These are phyloP conservation scores for Chloroclysta siterata DNA, from an alignment of 2,888 invertebrate species.

Conservation along the genomic window DNA sequence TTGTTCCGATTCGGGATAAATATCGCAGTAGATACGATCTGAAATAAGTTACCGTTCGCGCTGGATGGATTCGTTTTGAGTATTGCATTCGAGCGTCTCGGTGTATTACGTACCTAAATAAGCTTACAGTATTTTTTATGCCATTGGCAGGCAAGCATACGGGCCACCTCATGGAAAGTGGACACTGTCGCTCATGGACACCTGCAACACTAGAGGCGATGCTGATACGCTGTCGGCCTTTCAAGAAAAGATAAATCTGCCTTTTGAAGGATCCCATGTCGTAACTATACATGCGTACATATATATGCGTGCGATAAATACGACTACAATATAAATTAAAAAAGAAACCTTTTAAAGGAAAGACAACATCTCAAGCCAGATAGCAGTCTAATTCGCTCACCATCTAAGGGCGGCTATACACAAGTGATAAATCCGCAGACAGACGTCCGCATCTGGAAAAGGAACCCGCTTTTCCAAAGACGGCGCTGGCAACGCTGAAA, in stretches of 20 bases:
- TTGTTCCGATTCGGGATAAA: conserved; percentile 34
- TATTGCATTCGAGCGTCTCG: too few species aligned
- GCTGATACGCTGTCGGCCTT: too few species aligned
- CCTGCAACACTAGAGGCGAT: too few species aligned
- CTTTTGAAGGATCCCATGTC: too few species aligned
- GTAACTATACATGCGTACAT: too few species aligned
- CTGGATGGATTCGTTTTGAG: background rate
- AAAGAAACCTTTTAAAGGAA: conserved; percentile 8
- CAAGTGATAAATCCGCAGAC: conserved; percentile 29
- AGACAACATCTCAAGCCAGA: conserved; percentile 15
- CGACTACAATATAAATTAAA: background rate
- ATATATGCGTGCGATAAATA: too few species aligned
- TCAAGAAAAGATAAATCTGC: too few species aligned
- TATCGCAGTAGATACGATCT: conserved; percentile 25
- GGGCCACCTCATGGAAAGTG: too few species aligned
- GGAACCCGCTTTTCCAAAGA: conserved; percentile 28
- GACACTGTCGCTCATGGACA: too few species aligned
- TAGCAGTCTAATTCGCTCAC: conserved; percentile 25
- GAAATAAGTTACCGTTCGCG: conserved; percentile 21
- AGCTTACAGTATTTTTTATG: too few species aligned
- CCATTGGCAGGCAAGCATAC: too few species aligned
- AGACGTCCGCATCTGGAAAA: conserved; percentile 19
- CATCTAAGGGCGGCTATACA: conserved; percentile 23
- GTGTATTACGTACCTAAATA: too few species aligned
- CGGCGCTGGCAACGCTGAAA: conserved; percentile 28